Evolutionary conservation across 2,888 invertebrate species (phyloP).

Genomic region (Fabriciana adippe): DNA sequence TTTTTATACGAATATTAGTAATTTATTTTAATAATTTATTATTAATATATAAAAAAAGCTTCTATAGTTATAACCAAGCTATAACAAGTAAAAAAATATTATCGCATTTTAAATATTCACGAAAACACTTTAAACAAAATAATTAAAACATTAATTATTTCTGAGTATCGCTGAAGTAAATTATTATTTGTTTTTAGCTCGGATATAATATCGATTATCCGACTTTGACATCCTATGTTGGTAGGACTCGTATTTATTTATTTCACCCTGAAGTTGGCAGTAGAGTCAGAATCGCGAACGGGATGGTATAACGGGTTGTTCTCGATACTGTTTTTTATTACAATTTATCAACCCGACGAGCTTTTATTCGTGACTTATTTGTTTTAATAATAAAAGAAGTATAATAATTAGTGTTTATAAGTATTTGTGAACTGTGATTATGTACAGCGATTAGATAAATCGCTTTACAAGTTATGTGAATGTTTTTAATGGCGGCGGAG

Average conservation of each 20-base stretch:
- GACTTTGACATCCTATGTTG: slow-evolving; percentile 34
- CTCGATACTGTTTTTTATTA: slow-evolving; percentile 52
- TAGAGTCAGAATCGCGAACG: slow-evolving; percentile 57
- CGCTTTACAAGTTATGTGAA: slow-evolving; percentile 56
- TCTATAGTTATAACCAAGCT: too few species aligned
- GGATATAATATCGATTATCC: slow-evolving; percentile 24
- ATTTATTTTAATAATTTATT: too few species aligned
- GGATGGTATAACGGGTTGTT: slow-evolving; percentile 58
- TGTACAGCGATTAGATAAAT: slow-evolving; percentile 52
- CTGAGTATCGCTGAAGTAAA: too few species aligned
- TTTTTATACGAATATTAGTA: too few species aligned
- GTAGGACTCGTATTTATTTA: slow-evolving; percentile 61
- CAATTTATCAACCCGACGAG: slow-evolving; percentile 55
- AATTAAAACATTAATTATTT: too few species aligned
- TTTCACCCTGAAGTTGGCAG: slow-evolving; percentile 59
- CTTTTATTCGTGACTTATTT: slow-evolving; percentile 65
- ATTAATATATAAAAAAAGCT: too few species aligned
- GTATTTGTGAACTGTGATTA: slow-evolving; percentile 14
- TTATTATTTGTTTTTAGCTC: not conserved
- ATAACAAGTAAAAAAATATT: too few species aligned
- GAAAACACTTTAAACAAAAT: too few species aligned
- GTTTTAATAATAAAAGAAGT: slow-evolving; percentile 48
- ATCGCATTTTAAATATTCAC: too few species aligned
- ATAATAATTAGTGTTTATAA: slow-evolving; percentile 22
- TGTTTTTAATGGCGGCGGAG: slow-evolving; percentile 65